A percentile compares a stretch with the other conserved stretches of the same genome.
phyloP scores from a whole-genome alignment of 1,140 invertebrate genomes.

The Papilio dardanus region DNA sequence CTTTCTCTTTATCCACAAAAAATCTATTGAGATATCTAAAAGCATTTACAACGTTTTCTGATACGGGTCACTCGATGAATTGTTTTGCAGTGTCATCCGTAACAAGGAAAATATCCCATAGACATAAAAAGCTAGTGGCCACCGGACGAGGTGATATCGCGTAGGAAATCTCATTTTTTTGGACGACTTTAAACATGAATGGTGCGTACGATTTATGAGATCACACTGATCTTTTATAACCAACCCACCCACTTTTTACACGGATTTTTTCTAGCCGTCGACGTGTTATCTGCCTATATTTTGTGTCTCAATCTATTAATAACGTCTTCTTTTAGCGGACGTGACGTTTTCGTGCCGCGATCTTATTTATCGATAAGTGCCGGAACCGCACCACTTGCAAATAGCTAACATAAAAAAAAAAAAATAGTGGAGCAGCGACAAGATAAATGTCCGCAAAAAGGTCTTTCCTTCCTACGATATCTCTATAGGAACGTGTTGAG shows the following conservation, averaged over 20 bases:
- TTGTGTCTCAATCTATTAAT: conserved; percentile 81
- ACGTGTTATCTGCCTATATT: conserved; percentile 70
- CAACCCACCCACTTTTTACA: conserved; percentile 64
- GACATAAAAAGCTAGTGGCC: conserved; percentile 59
- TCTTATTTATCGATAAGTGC: conserved; percentile 61
- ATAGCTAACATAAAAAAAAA: conserved; percentile 7
- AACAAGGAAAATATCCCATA: conserved; percentile 46
- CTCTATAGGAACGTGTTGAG: conserved; percentile 39
- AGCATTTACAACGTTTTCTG: neutral
- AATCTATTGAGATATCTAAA: conserved; percentile 39
- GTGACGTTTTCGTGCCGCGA: conserved; percentile 60
- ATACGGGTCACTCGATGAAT: conserved; percentile 35
- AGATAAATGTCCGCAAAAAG: conserved; percentile 1
- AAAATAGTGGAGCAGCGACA: conserved; percentile 15
- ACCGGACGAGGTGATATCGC: conserved; percentile 75
- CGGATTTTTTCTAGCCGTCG: conserved; percentile 50
- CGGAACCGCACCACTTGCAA: conserved; percentile 45
- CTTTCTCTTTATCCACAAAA: conserved; percentile 41
- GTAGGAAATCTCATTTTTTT: conserved; percentile 78
- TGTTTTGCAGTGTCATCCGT: conserved; percentile 58
- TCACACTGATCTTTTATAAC: conserved; percentile 76
- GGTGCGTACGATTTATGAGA: conserved; percentile 79
- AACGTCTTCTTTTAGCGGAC: conserved; percentile 73
- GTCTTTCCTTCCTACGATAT: conserved; percentile 7
- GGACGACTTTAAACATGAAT: conserved; percentile 74